Evolutionary conservation across 2,888 invertebrate species (phyloP).

Genomic region (Pseudoips prasinana): DNA sequence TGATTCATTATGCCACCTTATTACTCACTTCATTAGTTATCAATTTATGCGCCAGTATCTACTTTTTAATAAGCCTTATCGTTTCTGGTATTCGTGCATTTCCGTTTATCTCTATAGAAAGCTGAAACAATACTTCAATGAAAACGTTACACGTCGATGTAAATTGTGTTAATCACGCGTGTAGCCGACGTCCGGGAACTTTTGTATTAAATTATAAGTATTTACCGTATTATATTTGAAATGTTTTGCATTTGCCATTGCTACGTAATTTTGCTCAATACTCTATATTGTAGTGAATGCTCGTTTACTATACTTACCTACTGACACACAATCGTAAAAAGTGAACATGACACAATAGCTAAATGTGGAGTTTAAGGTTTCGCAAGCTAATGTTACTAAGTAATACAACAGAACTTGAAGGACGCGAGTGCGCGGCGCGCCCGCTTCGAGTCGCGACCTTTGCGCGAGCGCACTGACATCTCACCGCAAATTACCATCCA

Average conservation of each 20-base stretch:
- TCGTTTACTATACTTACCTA: slow-evolving; percentile 8
- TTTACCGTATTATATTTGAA: slow-evolving; percentile 15
- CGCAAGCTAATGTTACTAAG: slow-evolving; percentile 34
- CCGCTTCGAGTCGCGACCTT: slow-evolving; percentile 34
- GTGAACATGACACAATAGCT: slow-evolving; percentile 35
- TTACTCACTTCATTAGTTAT: too few relatives aligned
- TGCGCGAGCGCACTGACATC: slow-evolving; percentile 35
- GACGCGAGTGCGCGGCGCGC: slow-evolving; percentile 22
- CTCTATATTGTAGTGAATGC: slow-evolving; percentile 14
- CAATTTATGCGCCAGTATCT: too few relatives aligned
- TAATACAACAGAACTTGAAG: slow-evolving; percentile 33
- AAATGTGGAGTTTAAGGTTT: slow-evolving; percentile 30
- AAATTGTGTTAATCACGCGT: slow-evolving; percentile 16
- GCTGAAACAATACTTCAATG: too few relatives aligned
- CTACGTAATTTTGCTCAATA: slow-evolving; percentile 7
- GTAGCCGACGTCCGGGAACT: slow-evolving; percentile 8
- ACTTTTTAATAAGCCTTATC: too few relatives aligned
- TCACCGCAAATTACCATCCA: slow-evolving; percentile 26
- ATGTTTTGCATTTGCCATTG: slow-evolving; percentile 21
- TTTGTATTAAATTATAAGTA: too few relatives aligned
- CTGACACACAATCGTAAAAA: slow-evolving; percentile 28
- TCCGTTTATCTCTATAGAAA: too few relatives aligned
- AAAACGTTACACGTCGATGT: too few relatives aligned
- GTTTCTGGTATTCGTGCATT: too few relatives aligned
- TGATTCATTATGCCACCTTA: too few relatives aligned